Evolutionary conservation across 2,888 invertebrate species (phyloP), one percentile per base, ranked within the genome.

Genomic region (Lycaena phlaeas): DNA sequence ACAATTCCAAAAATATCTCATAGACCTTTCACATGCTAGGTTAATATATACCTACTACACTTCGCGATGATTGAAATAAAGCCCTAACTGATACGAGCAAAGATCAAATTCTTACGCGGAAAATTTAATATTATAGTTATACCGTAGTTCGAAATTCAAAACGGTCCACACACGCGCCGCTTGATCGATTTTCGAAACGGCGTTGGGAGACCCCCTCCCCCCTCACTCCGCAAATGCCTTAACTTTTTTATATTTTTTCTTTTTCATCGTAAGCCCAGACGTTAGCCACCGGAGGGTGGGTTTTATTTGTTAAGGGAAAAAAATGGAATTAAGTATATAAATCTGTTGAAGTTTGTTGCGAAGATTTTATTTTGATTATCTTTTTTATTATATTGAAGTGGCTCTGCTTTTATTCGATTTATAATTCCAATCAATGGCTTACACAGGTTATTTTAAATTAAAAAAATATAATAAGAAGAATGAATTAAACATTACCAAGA

Each of bases 101-200:
- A 18, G 36, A 40, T 36, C 10, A 28, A 31, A 30, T 36, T 38
- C n/a, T 9, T 12, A 6, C 18, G 5, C 17, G 11, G 12, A 14
- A 12, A 40, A 36, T 27, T 38, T 41, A 17, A 41, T 39, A 44
- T 29, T 39, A 40, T 44, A 42, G 41, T 41, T 48, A 40, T 47
- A 42, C 38, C 31, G 42, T 44, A 48, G 49, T 53, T 53, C 47
- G 48, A 53, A 54, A 50, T 53, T 49, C 74, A 73, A 75, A 76
- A 77, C 68, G 59, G 61, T 66, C 52, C 71, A 77, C 72, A 77
- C 74, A 73, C 76, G 71, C 71, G 75, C 67, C 64, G 60, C 53
- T 63, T 69, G 72, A 79, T 79, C 78, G 79, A 79, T 79, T 79
- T 79, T 79, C 64, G 74, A 79, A 73, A 73, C 58, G 62, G 59